These are phyloP conservation scores for Gila orcuttii DNA, from an alignment of 2,113 vertebrate genomes.

Conservation along the genomic window DNA sequence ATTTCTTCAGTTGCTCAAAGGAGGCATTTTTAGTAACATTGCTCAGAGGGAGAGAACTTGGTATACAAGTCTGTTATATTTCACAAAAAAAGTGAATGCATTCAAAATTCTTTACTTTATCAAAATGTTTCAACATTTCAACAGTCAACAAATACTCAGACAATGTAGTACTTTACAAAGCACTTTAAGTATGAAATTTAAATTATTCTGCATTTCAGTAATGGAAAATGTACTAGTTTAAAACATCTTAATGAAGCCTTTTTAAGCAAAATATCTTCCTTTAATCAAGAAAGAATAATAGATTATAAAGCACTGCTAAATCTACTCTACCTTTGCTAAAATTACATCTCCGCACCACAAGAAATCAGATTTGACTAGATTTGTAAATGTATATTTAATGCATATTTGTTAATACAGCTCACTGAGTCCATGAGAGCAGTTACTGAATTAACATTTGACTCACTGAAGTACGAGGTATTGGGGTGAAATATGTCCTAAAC, in stretches of 20 bases:
- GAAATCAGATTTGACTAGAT: not conserved
- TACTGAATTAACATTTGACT: not conserved
- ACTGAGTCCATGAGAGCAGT: not conserved
- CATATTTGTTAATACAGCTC: no score
- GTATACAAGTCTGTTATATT: not conserved
- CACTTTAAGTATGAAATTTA: not conserved
- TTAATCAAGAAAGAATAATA: not conserved
- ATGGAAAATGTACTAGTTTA: not conserved
- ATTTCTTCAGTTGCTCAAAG: conserved; percentile 10
- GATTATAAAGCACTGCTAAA: not conserved
- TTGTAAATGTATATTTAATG: not conserved
- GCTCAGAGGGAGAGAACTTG: not conserved
- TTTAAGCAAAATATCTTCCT: not conserved
- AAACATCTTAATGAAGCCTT: not conserved
- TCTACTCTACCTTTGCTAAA: not conserved
- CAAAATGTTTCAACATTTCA: not conserved
- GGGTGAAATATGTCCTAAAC: not conserved
- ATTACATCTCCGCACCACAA: not conserved
- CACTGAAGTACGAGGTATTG: not conserved
- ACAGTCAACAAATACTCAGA: not conserved
- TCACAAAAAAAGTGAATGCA: not conserved
- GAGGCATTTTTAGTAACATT: not conserved
- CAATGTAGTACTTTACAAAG: not conserved
- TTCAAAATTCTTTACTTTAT: no score
- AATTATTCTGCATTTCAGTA: not conserved